phyloP scores from a whole-genome alignment of 1,140 invertebrate genomes.

The Nasonia vitripennis region DNA sequence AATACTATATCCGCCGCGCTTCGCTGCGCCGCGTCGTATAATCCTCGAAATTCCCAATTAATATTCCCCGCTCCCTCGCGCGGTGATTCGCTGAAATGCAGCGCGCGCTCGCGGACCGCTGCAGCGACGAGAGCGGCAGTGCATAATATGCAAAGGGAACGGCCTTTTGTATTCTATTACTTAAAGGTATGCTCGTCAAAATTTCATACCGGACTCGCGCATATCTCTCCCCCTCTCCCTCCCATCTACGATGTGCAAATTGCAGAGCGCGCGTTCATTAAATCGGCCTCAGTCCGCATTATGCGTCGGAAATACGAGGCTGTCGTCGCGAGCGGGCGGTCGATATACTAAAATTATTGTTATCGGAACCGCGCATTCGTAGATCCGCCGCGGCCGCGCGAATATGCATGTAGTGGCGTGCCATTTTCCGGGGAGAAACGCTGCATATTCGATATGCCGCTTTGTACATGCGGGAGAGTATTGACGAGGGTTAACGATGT shows the following conservation, averaged over 20 bases:
- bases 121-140: neutral
- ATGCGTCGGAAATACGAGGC: constrained; percentile 7
- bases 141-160: neutral
- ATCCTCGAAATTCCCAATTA: neutral
- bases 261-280: constrained; percentile 25
- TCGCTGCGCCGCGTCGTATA: neutral
- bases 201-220: constrained; percentile 1
- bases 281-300: neutral
- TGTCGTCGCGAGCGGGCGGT: neutral
- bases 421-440: neutral
- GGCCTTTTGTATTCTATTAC: constrained; percentile 26
- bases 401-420: neutral
- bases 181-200: constrained; percentile 37
- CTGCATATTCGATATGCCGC: constrained; percentile 14
- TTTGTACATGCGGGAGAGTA: neutral
- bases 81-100: too few species aligned
- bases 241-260: constrained; percentile 25
- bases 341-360: constrained; percentile 30
- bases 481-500: neutral
- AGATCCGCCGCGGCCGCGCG: neutral
- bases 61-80: too few species aligned
- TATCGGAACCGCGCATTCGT: constrained; percentile 13
- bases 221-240: neutral
- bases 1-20: neutral
- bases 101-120: neutral